Percentiles rank a stretch among this genome's conserved stretches.
phyloP scores from a whole-genome alignment of 2,888 invertebrate species.

The Fragum whitleyi region DNA sequence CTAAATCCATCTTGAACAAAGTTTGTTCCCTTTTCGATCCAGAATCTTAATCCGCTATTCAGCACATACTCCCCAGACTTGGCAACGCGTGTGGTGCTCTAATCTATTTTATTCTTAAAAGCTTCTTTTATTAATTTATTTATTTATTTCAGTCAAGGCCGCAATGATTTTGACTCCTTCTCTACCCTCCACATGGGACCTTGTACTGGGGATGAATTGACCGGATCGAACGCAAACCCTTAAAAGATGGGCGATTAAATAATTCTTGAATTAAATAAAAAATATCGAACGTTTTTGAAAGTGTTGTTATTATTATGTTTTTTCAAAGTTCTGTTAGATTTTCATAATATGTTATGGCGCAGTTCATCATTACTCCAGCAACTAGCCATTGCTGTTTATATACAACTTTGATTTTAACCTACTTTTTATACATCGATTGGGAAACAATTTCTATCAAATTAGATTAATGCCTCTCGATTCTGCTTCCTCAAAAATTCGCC shows the following conservation, averaged over 20 bases:
- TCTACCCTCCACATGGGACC: constrained; percentile 38
- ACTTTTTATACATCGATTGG: not conserved
- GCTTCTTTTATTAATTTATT: no score
- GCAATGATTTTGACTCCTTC: constrained; percentile 35
- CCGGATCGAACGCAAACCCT: not conserved
- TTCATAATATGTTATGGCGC: no score
- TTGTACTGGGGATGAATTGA: constrained; percentile 48
- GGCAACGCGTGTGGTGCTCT: no score
- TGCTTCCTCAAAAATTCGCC: not conserved
- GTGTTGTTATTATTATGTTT: not conserved
- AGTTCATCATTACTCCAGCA: no score
- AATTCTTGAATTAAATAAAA: not conserved
- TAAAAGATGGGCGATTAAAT: not conserved
- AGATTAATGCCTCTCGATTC: not conserved
- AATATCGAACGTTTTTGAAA: not conserved
- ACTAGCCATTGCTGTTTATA: no score
- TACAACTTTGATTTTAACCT: no score
- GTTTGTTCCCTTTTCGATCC: no score
- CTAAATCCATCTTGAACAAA: no score
- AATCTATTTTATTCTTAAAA: no score
- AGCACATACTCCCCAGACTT: no score
- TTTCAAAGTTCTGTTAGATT: no score
- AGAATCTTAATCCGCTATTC: no score
- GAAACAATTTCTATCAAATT: not conserved
- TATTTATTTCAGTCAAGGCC: constrained; percentile 38